Conservation (phyloP, 2,888 invertebrate species). For the Monopis laevigella region DNA sequence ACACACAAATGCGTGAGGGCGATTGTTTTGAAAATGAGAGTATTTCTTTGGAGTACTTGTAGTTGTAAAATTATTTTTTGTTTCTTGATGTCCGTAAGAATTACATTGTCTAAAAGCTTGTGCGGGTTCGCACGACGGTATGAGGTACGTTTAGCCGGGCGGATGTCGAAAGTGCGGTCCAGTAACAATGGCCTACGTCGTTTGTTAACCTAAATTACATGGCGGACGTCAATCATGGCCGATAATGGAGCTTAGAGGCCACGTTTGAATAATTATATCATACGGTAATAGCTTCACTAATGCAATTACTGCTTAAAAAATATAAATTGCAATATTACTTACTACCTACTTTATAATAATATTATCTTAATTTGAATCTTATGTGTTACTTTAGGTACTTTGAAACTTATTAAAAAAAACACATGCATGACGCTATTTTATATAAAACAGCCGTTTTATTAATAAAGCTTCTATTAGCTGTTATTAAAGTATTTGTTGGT, state of each 20-base stretch:
- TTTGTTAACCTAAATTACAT: conserved; percentile 14
- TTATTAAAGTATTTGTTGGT: too few species aligned
- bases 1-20: conserved; percentile 46
- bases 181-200: conserved; percentile 11
- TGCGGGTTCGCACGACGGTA: conserved; percentile 11
- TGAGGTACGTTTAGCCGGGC: background rate
- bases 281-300: too few species aligned
- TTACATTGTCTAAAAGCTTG: conserved; percentile 1
- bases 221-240: conserved; percentile 9
- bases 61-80: background rate
- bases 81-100: conserved; percentile 1
- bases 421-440: too few species aligned
- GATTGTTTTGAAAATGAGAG: conserved; percentile 61
- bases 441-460: too few species aligned
- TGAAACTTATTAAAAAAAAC: too few species aligned
- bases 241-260: conserved; percentile 5
- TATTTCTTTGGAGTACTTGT: conserved; percentile 13
- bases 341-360: too few species aligned
- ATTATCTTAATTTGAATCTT: too few species aligned
- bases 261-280: background rate
- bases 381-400: too few species aligned
- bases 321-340: too few species aligned
- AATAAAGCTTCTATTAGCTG: too few species aligned
- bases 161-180: conserved; percentile 15
- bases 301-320: too few species aligned